Base-by-base conservation (phyloP, 2,888 invertebrate genomes). In the Crossocerus cetratus region DNA sequence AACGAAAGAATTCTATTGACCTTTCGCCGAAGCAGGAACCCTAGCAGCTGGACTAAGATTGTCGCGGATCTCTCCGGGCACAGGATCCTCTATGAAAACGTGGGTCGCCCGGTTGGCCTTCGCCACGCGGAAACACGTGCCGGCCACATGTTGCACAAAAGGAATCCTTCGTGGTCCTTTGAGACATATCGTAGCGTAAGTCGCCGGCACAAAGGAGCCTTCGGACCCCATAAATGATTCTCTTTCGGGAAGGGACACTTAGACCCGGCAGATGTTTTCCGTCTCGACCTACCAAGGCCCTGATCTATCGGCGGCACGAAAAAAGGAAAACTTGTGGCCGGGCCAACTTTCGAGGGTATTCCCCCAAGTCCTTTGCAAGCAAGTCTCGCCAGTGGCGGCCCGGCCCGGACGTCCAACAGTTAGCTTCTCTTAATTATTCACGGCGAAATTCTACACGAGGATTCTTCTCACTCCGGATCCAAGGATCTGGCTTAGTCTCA, bases 141-240 rank as follows among this genome's bases (percentile, higher is more conserved):
- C 89, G 65, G 84, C 89, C 90, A 89, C 89, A 90, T 90, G 89
- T 89, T 89, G 88, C 87, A 86, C 84, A 86, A 89, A 89, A 86
- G 83, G 85, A 87, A 88, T 88, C 87, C 78, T 83, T 76, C 65
- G 71, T 76, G 84, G 82, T 85, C 82, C 84, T 81, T 84, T 84
- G 83, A 73, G 81, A 77, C 16, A 76, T 80, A 64, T 78, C 81
- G 72, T 76, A 61, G 62, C 77, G 76, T 69, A 74, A 81, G 78
- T 79, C 78, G 77, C 49, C 66, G 67, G 80, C 66, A 82, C 82
- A 83, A 83, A 83, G 81, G 65, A 81, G 68, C 71, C 73, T 78
- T 69, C 32, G 78, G 63, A 61, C 55, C 61, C 78, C 54, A 71
- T 80, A 81, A 81, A 83, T 77, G 82, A 83, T 82, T 80, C 72